Percentiles rank a stretch among this genome's conserved stretches.
phyloP scores from a whole-genome alignment of 2,797 vertebrate genomes.

The Eleutherodactylus coqui region DNA sequence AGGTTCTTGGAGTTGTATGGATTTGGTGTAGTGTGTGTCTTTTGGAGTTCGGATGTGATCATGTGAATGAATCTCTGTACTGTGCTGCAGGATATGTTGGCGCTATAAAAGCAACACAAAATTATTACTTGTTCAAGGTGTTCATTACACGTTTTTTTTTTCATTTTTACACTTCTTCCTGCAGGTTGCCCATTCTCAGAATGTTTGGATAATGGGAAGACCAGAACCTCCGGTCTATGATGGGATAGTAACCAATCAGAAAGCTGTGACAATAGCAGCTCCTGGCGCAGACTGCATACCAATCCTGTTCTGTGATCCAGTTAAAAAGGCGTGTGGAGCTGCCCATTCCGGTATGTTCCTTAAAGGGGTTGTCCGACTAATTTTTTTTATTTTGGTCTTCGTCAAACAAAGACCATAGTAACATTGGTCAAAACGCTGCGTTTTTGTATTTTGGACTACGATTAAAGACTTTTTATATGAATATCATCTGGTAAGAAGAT shows the following conservation, averaged over 20 bases:
- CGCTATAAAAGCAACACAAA: background rate
- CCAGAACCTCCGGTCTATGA: slow-evolving; percentile 85
- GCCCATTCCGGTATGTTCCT: slow-evolving; percentile 87
- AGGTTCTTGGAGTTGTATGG: too few species aligned
- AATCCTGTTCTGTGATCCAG: slow-evolving; percentile 88
- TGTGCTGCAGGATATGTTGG: too few species aligned
- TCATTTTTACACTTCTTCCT: background rate
- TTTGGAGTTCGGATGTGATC: too few species aligned
- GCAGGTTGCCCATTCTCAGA: slow-evolving; percentile 85
- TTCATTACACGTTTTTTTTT: background rate
- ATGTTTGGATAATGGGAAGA: slow-evolving; percentile 84
- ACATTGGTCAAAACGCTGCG: too few species aligned
- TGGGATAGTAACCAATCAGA: slow-evolving; percentile 84
- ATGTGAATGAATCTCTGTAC: too few species aligned
- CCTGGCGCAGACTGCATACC: slow-evolving; percentile 95
- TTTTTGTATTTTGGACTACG: too few species aligned
- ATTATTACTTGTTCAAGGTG: background rate
- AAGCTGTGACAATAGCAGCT: slow-evolving; percentile 83
- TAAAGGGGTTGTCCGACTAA: too few species aligned
- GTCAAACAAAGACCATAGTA: too few species aligned
- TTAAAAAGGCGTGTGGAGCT: slow-evolving; percentile 84
- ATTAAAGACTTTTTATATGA: too few species aligned
- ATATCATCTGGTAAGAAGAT: too few species aligned
- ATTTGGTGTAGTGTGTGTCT: too few species aligned
- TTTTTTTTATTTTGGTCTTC: too few species aligned